Percentiles rank a stretch among this genome's conserved stretches.
Evolutionary conservation across 2,888 invertebrate species (phyloP).

Genomic region (Prosapia bicincta): DNA sequence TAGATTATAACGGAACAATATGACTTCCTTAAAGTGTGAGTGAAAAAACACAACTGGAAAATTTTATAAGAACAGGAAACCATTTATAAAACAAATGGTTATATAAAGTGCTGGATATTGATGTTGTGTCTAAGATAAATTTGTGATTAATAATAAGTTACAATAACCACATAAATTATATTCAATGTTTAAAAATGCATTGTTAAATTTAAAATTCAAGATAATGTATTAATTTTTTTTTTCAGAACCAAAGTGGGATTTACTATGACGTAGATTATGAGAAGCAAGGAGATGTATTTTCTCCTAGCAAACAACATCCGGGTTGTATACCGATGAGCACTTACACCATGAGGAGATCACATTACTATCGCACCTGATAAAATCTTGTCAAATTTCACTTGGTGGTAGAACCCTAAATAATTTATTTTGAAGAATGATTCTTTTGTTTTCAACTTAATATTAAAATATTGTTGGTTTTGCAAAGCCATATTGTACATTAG

Average conservation of each 20-base stretch:
- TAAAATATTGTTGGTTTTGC: neutral
- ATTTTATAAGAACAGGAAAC: no score
- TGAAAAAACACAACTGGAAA: no score
- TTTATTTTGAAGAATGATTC: neutral
- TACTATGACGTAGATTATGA: conserved; percentile 90
- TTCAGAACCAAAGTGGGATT: conserved; percentile 83
- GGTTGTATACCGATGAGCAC: conserved; percentile 73
- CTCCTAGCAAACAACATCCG: conserved; percentile 56
- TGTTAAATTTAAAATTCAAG: no score
- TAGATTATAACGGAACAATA: no score
- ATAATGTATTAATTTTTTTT: conserved; percentile 40
- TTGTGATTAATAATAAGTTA: no score
- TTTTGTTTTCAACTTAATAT: neutral
- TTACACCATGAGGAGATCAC: conserved; percentile 72
- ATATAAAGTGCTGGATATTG: no score
- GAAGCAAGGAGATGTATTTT: conserved; percentile 53
- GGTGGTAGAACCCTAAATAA: neutral
- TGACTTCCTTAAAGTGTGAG: no score
- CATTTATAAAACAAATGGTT: no score
- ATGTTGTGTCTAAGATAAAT: no score
- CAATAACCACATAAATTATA: no score
- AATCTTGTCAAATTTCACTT: conserved; percentile 35
- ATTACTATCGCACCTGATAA: conserved; percentile 57
- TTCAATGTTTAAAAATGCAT: no score
- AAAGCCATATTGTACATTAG: neutral